Evolutionary conservation across 2,797 vertebrate genomes (phyloP).

Genomic region (Etheostoma nigrum): DNA sequence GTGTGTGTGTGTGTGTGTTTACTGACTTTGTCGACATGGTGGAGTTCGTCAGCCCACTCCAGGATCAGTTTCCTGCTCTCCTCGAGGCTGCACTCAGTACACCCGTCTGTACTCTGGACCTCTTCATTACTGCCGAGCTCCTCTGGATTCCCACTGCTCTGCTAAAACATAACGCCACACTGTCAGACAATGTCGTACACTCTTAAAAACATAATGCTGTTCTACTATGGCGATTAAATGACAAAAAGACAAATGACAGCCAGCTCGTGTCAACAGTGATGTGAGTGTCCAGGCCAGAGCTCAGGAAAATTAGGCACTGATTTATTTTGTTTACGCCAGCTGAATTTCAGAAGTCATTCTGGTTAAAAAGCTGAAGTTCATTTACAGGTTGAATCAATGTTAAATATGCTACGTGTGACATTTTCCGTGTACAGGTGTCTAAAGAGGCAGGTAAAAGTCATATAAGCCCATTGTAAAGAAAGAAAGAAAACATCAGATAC

Average conservation of each 20-base stretch:
- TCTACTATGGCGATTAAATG: not conserved
- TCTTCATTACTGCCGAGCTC: constrained; percentile 41
- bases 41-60: constrained; percentile 84
- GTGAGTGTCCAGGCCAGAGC: not conserved
- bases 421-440: not conserved
- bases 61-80: constrained; percentile 85
- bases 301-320: not conserved
- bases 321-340: too few species aligned
- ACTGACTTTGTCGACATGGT: constrained; percentile 76
- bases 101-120: constrained; percentile 37
- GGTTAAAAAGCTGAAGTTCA: not conserved
- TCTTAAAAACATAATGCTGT: not conserved
- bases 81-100: constrained; percentile 76
- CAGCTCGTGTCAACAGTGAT: too few species aligned
- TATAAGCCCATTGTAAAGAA: not conserved
- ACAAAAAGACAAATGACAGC: not conserved
- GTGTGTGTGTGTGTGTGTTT: too few species aligned
- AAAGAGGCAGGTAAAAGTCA: not conserved
- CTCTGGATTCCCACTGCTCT: constrained; percentile 21
- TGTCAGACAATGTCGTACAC: not conserved
- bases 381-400: not conserved
- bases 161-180: constrained; percentile 22
- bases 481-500: not conserved
- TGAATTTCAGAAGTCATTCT: too few species aligned
- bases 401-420: not conserved